phyloP scores from a whole-genome alignment of 2,113 vertebrate species.

The Falcunculus frontatus region DNA sequence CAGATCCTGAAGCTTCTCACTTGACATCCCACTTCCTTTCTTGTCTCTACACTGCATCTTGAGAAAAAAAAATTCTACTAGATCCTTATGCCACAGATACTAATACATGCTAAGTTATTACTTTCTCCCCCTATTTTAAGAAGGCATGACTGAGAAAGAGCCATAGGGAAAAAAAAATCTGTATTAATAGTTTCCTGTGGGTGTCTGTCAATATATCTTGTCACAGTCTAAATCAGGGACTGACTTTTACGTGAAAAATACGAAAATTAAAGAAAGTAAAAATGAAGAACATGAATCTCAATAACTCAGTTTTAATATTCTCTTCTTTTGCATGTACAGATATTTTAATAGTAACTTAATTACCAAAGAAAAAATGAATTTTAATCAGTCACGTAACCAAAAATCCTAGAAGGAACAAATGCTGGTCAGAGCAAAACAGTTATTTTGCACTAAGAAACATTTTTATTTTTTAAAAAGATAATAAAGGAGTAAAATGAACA shows the following conservation, averaged over 20 bases:
- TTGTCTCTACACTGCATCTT: neutral
- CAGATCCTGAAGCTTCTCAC: neutral
- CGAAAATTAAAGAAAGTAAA: conserved; percentile 1
- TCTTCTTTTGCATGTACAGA: neutral
- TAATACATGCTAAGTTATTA: neutral
- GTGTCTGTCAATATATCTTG: neutral
- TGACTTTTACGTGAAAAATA: neutral
- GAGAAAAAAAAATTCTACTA: neutral
- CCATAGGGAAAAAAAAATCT: neutral
- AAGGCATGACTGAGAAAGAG: neutral
- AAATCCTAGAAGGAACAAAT: neutral
- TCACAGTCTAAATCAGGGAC: neutral
- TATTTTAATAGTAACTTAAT: neutral
- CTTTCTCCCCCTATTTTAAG: neutral
- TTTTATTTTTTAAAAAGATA: neutral
- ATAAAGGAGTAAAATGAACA: neutral
- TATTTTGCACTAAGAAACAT: neutral
- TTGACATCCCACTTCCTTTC: neutral
- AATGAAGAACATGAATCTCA: neutral
- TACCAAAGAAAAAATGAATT: neutral
- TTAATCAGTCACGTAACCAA: neutral
- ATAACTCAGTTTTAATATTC: neutral
- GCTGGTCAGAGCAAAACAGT: neutral
- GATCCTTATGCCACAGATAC: neutral
- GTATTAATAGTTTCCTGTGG: conserved; percentile 23